These are phyloP conservation scores for Siniperca scherzeri DNA, from an alignment of 2,797 vertebrate genomes.

Conservation along the genomic window DNA sequence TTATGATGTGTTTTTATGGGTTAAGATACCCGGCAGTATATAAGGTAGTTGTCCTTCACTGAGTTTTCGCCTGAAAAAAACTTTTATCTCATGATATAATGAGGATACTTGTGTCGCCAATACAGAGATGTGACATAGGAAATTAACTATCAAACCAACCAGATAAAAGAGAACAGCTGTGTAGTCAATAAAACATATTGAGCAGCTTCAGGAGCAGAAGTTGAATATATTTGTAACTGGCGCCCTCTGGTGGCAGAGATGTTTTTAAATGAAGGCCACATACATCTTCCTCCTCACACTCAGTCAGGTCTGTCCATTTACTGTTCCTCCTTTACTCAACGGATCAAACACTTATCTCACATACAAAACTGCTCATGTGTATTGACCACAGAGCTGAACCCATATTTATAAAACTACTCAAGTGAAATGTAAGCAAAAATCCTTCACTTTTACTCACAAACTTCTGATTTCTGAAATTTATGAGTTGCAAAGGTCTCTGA, in stretches of 20 bases:
- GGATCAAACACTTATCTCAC: background rate
- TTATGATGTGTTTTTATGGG: no score
- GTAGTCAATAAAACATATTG: background rate
- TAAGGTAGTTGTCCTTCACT: no score
- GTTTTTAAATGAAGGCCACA: no score
- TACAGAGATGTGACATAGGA: background rate
- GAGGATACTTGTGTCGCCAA: no score
- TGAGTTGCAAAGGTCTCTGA: background rate
- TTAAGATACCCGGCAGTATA: no score
- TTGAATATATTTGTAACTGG: background rate
- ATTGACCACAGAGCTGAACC: background rate
- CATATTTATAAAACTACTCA: background rate
- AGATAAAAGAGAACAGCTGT: background rate
- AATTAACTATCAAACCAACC: background rate
- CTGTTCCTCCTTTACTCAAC: background rate
- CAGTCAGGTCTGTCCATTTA: background rate
- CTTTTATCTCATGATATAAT: no score
- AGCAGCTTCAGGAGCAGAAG: background rate
- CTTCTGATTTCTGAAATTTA: background rate
- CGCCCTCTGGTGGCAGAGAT: constrained; percentile 11
- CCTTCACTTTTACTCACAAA: background rate
- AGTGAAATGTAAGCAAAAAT: background rate
- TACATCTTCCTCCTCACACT: background rate
- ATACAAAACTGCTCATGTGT: no score
- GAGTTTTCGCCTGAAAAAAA: no score